Evolutionary conservation across 1,140 invertebrate genomes (phyloP).

Genomic region (Hyposmocoma kahamanoa): DNA sequence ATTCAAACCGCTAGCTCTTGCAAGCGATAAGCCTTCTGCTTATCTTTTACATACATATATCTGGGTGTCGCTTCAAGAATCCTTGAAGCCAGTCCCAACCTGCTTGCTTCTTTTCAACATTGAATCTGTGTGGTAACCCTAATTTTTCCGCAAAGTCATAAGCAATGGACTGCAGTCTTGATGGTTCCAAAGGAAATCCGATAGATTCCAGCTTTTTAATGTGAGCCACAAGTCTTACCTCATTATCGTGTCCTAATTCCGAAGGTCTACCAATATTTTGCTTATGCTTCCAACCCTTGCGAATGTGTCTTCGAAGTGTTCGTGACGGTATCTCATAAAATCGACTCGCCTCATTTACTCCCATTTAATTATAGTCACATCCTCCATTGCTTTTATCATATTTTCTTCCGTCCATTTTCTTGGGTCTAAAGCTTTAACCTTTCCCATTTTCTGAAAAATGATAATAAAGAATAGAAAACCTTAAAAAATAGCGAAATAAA

Average conservation of each 20-base stretch:
- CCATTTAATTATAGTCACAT: neutral
- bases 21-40: constrained; percentile 48
- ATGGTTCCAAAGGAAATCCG: constrained; percentile 30
- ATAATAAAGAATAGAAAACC: neutral
- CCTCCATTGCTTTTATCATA: neutral
- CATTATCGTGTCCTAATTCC: constrained; percentile 27
- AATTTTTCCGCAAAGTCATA: constrained; percentile 39
- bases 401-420: neutral
- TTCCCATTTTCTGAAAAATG: neutral
- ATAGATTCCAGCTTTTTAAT: constrained; percentile 27
- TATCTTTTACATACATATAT: constrained; percentile 34
- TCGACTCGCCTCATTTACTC: neutral
- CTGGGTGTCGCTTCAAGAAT: constrained; percentile 44
- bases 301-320: neutral
- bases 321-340: neutral
- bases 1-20: constrained; percentile 34
- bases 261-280: constrained; percentile 24
- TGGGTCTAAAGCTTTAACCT: neutral
- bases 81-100: constrained; percentile 34
- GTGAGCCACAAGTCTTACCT: constrained; percentile 34
- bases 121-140: constrained; percentile 35
- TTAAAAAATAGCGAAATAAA: neutral
- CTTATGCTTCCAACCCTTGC: neutral
- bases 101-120: constrained; percentile 33
- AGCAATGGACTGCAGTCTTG: constrained; percentile 23